Evolutionary conservation across 2,113 vertebrate species (phyloP), one percentile per base, ranked within the genome.

Genomic region (Hiodon tergisus): DNA sequence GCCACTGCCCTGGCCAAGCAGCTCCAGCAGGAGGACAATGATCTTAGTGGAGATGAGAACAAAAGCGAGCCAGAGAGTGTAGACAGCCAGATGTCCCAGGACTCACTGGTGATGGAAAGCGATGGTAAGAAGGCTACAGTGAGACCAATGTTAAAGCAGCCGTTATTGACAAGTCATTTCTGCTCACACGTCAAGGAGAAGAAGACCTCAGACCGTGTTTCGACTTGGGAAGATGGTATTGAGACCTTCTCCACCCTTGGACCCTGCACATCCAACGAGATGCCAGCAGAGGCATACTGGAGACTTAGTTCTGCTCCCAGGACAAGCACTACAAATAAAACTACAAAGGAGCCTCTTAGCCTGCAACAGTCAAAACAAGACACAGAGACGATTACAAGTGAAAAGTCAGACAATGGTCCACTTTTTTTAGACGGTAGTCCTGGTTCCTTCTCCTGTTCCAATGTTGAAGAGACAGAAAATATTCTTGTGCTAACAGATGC

Each of bases 61-160:
- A 81, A 66, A 17, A 94, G 94, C 31, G 93, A 93, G 75, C 86
- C 89, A 0, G 93, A 95, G 76, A 98, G 95, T 0, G 93, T 94
- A 61, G 90, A 94, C 78, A 96, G 94, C 82, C 90, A 93, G 77
- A 93, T 98, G 88, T 98, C 95, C 47, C 91, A 94, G 82, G 96
- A 98, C 80, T 98, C 94, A 3, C 80, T 99, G 73, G 80, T 77
- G 69, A 86, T 89, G 77, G 87, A 81, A 10, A 77, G 68, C 58
- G 73, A 72, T 55, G 52, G 73, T 54, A 87, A 81, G 48, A 54
- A 62, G 9, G 68, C 57, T 8, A 47, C 71, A 57, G 50, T 65
- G 50, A 71, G 51, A 63, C 69, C 59, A 14, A 73, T 60, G 8
- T 57, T 72, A 5, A 78, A 59, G 11, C 81, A 85, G 70, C 76